phyloP scores from a whole-genome alignment of 1,140 invertebrate genomes.

The Trinorchestia longiramus region DNA sequence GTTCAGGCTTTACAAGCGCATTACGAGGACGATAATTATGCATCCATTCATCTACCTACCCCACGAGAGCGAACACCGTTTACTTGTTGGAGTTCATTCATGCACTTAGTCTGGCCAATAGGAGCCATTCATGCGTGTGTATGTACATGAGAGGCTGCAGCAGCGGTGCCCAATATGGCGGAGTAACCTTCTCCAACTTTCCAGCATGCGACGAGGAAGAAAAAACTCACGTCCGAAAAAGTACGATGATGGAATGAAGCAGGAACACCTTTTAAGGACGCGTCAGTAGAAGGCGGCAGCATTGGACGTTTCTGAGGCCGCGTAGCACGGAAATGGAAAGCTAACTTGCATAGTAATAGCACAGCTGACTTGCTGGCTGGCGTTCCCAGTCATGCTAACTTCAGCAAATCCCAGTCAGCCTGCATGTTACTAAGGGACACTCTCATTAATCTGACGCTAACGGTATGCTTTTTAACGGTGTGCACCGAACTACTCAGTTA shows the following conservation, averaged over 20 bases:
- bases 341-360: not conserved
- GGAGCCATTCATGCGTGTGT: not conserved
- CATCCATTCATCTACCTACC: not conserved
- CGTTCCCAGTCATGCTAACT: not conserved
- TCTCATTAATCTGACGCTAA: not conserved
- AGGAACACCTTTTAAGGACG: not conserved
- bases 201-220: not conserved
- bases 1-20: not conserved
- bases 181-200: conserved; percentile 7
- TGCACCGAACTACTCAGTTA: not conserved
- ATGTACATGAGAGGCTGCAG: not conserved
- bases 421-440: not conserved
- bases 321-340: not conserved
- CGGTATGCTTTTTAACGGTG: no score
- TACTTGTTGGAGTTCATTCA: not conserved
- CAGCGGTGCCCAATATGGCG: not conserved
- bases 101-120: not conserved
- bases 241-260: not conserved
- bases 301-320: not conserved
- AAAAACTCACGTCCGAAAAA: not conserved
- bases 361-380: not conserved
- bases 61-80: not conserved
- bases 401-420: not conserved
- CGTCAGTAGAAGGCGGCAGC: not conserved
- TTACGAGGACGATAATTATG: not conserved